Conservation (phyloP, 2,888 invertebrate species). For the Hemithea aestivaria region DNA sequence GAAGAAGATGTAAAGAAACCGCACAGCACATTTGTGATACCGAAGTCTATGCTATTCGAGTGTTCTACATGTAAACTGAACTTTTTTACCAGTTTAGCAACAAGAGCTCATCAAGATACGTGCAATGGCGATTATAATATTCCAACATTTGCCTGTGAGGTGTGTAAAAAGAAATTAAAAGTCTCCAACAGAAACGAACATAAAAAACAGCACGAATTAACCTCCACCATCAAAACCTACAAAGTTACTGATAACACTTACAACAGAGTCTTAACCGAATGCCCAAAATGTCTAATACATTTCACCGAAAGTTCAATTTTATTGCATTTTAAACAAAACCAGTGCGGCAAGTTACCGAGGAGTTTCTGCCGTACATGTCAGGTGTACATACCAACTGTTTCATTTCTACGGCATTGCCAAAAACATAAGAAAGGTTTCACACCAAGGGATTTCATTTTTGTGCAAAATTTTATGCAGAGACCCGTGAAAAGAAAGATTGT, state of each 20-base stretch:
- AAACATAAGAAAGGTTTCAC: constrained; percentile 16
- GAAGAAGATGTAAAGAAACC: constrained; percentile 5
- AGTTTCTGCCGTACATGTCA: constrained; percentile 34
- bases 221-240: constrained; percentile 36
- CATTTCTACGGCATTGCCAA: constrained; percentile 1
- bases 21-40: constrained; percentile 18
- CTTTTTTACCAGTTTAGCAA: constrained; percentile 30
- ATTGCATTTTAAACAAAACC: constrained; percentile 25
- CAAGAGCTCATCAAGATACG: constrained; percentile 7
- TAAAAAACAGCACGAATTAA: constrained; percentile 37
- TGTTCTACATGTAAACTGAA: constrained; percentile 36
- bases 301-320: constrained; percentile 37
- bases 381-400: constrained; percentile 5
- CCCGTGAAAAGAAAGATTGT: no score
- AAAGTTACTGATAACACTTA: constrained; percentile 26
- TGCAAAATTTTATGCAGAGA: background rate
- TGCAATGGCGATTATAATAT: background rate
- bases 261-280: constrained; percentile 35
- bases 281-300: constrained; percentile 37
- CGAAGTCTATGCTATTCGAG: constrained; percentile 35
- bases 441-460: constrained; percentile 18
- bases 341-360: constrained; percentile 16
- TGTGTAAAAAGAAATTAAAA: constrained; percentile 37
- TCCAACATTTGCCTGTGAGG: constrained; percentile 20
- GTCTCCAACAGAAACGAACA: constrained; percentile 31